These are phyloP conservation scores for Siniperca knerii DNA, from an alignment of 2,113 vertebrate species.

Conservation along the genomic window DNA sequence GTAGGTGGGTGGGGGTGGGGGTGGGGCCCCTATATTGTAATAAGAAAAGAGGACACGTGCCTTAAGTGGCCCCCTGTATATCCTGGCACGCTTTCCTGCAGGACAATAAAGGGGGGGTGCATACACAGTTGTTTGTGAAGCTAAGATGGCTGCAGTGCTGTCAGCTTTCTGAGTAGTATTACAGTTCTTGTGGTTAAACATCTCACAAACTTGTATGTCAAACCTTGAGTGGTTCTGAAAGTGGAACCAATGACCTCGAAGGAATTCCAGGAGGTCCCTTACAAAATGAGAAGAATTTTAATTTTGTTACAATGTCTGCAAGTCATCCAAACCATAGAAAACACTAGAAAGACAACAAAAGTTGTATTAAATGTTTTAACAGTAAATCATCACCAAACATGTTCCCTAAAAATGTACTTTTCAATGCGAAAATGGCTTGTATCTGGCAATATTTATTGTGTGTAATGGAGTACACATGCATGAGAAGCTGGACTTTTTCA, in stretches of 20 bases:
- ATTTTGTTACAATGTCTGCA: not conserved
- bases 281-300: not conserved
- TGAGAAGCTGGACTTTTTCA: not conserved
- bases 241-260: not conserved
- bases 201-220: not conserved
- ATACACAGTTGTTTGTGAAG: constrained; percentile 9
- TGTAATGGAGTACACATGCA: not conserved
- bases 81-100: constrained; percentile 59
- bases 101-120: constrained; percentile 28
- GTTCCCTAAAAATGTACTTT: not conserved
- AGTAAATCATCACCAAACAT: not conserved
- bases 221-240: not conserved
- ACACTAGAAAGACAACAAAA: not conserved
- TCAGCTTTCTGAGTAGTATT: not conserved
- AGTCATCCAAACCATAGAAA: not conserved
- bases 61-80: constrained; percentile 58
- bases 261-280: not conserved
- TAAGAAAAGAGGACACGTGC: constrained; percentile 69
- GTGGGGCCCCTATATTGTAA: constrained; percentile 62
- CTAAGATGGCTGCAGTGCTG: not conserved
- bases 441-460: not conserved
- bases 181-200: not conserved
- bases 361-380: too few species aligned
- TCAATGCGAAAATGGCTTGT: too few species aligned
- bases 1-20: not conserved